A percentile compares a stretch with the other conserved stretches of the same genome.
Conservation (phyloP, 2,113 vertebrate genomes). For the Psilopogon haemacephalus region DNA sequence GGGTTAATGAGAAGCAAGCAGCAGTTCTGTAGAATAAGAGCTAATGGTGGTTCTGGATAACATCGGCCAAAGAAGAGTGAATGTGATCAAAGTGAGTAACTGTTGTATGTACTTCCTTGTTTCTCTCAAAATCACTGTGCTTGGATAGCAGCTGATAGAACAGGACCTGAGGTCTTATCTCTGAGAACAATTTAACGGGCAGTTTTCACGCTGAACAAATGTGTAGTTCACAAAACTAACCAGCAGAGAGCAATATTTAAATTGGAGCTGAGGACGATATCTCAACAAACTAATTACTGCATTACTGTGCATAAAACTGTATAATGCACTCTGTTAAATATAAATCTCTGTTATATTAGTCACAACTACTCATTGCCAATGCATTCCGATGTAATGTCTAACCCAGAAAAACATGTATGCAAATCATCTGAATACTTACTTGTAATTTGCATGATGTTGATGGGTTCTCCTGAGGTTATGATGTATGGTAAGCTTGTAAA, state of each 20-base stretch:
- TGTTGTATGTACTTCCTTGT: background rate
- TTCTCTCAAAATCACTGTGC: background rate
- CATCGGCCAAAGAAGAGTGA: background rate
- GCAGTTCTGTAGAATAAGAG: background rate
- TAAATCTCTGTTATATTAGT: slow-evolving; percentile 60
- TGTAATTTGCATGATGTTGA: slow-evolving; percentile 62
- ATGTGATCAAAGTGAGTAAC: background rate
- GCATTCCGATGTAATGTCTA: slow-evolving; percentile 55
- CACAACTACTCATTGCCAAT: slow-evolving; percentile 53
- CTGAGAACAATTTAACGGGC: background rate
- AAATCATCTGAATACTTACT: slow-evolving; percentile 61
- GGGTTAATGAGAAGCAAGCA: background rate
- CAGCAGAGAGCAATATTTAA: slow-evolving; percentile 71
- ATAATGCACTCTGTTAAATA: slow-evolving; percentile 56
- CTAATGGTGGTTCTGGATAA: background rate
- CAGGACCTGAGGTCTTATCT: background rate
- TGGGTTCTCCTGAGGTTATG: slow-evolving; percentile 53
- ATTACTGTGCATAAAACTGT: slow-evolving; percentile 56
- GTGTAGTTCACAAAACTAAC: slow-evolving; percentile 28
- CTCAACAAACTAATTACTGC: slow-evolving; percentile 57
- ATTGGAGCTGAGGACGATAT: slow-evolving; percentile 5
- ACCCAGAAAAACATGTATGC: slow-evolving; percentile 61
- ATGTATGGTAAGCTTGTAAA: slow-evolving; percentile 43
- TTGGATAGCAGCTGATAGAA: background rate
- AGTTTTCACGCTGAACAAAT: background rate